These are phyloP conservation scores for Myrmecobius fasciatus DNA, from an alignment of 2,113 vertebrate genomes.

Conservation along the genomic window DNA sequence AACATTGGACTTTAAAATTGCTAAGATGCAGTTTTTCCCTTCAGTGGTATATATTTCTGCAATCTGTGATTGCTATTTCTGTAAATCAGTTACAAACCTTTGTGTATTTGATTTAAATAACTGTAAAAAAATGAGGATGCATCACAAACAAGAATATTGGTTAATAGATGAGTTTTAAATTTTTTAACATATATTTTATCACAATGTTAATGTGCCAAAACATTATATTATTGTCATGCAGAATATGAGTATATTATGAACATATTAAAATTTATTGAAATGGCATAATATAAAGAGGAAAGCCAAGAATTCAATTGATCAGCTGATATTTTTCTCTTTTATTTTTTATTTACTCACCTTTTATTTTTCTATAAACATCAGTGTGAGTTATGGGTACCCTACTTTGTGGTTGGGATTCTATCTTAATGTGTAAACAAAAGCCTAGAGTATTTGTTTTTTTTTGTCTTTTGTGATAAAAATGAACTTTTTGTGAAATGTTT, in stretches of 20 bases:
- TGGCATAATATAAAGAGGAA: slow-evolving; percentile 60
- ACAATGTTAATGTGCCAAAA: slow-evolving; percentile 87
- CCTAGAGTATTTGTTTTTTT: slow-evolving; percentile 55
- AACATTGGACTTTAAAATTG: slow-evolving; percentile 83
- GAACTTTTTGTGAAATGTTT: slow-evolving; percentile 74
- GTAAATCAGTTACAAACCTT: slow-evolving; percentile 80
- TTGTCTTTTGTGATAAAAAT: slow-evolving; percentile 39
- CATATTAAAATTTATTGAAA: slow-evolving; percentile 59
- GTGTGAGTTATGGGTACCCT: slow-evolving; percentile 56
- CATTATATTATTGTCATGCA: slow-evolving; percentile 74
- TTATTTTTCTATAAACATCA: slow-evolving; percentile 64
- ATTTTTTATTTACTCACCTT: slow-evolving; percentile 63
- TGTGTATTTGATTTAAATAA: slow-evolving; percentile 82
- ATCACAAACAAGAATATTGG: slow-evolving; percentile 78
- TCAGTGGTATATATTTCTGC: slow-evolving; percentile 82
- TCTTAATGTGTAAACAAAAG: slow-evolving; percentile 70
- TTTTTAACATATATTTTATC: slow-evolving; percentile 79
- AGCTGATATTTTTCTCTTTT: slow-evolving; percentile 59
- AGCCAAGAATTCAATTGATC: slow-evolving; percentile 42
- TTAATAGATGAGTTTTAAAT: slow-evolving; percentile 77
- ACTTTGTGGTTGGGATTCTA: slow-evolving; percentile 36
- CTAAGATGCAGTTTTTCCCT: slow-evolving; percentile 82
- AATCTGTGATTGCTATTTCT: slow-evolving; percentile 91
- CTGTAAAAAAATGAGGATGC: slow-evolving; percentile 83
- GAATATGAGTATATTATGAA: slow-evolving; percentile 68